These are phyloP conservation scores for Tychaedon coryphoeus DNA, from an alignment of 2,113 vertebrate species.

Conservation along the genomic window DNA sequence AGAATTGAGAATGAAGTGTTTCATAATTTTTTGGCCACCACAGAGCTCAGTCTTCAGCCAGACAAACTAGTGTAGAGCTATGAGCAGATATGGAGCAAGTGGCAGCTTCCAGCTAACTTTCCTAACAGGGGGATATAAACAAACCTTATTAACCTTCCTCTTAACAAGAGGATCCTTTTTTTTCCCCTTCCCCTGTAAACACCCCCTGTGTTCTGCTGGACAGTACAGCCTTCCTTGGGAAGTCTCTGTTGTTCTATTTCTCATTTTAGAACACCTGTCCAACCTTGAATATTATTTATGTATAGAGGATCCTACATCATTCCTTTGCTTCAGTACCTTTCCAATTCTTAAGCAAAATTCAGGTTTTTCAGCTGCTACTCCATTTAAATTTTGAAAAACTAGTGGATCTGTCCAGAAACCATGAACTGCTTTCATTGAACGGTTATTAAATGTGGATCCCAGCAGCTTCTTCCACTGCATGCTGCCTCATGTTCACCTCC, in stretches of 20 bases:
- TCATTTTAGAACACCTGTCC: accelerated
- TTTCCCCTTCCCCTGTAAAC: background rate
- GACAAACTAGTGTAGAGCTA: background rate
- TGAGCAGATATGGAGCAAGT: accelerated
- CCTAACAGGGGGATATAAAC: background rate
- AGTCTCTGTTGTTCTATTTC: background rate
- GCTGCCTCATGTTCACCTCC: accelerated
- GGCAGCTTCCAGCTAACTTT: background rate
- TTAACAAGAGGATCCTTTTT: background rate
- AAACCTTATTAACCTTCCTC: background rate
- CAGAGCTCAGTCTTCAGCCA: background rate
- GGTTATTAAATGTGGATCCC: background rate
- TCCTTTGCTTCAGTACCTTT: background rate
- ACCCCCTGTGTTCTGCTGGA: background rate
- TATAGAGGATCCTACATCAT: background rate
- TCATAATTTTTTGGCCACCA: background rate
- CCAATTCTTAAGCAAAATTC: background rate
- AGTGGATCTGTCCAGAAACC: background rate
- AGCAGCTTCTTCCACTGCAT: background rate
- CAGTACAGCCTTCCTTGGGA: background rate
- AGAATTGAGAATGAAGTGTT: background rate
- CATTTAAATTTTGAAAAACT: background rate
- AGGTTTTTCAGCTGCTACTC: background rate
- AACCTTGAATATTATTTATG: background rate
- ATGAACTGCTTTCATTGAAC: background rate